Evolutionary conservation across 2,797 vertebrate genomes (phyloP).

Genomic region (Malacoctenus gilli): DNA sequence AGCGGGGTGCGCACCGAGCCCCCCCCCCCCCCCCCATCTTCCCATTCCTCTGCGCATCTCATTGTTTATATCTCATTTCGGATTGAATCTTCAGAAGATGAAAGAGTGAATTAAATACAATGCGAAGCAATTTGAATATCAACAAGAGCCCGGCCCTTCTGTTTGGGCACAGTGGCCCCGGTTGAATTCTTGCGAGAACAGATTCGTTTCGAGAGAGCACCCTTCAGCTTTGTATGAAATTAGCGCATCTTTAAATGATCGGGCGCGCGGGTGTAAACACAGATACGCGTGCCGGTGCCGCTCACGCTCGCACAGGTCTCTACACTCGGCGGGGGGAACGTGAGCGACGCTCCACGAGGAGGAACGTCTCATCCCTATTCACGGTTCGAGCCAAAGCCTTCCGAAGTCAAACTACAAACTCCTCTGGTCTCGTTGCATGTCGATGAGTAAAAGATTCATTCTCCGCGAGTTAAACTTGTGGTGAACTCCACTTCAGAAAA

Average conservation of each 20-base stretch:
- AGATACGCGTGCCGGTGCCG: background rate
- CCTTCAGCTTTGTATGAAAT: constrained; percentile 42
- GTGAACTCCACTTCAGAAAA: constrained; percentile 53
- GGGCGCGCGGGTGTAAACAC: constrained; percentile 6
- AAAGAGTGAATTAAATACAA: constrained; percentile 66
- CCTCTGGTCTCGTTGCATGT: constrained; percentile 19
- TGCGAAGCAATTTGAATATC: constrained; percentile 60
- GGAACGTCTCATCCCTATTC: constrained; percentile 60
- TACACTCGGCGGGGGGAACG: constrained; percentile 5
- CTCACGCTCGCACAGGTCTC: constrained; percentile 17
- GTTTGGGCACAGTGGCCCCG: constrained; percentile 35
- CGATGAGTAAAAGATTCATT: constrained; percentile 38
- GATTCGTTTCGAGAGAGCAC: constrained; percentile 42
- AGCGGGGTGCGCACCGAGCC: constrained; percentile 13
- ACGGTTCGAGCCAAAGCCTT: constrained; percentile 29
- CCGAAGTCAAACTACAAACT: constrained; percentile 27
- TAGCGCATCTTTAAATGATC: constrained; percentile 27
- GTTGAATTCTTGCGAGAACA: constrained; percentile 41
- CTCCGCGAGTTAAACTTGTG: constrained; percentile 40
- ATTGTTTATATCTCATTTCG: constrained; percentile 49
- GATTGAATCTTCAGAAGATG: constrained; percentile 50
- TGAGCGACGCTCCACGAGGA: constrained; percentile 9
- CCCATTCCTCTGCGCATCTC: constrained; percentile 39
- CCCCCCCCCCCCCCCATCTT: constrained; percentile 40
- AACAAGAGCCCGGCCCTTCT: constrained; percentile 43